phyloP scores from a whole-genome alignment of 2,113 vertebrate species.

The Axis porcinus region DNA sequence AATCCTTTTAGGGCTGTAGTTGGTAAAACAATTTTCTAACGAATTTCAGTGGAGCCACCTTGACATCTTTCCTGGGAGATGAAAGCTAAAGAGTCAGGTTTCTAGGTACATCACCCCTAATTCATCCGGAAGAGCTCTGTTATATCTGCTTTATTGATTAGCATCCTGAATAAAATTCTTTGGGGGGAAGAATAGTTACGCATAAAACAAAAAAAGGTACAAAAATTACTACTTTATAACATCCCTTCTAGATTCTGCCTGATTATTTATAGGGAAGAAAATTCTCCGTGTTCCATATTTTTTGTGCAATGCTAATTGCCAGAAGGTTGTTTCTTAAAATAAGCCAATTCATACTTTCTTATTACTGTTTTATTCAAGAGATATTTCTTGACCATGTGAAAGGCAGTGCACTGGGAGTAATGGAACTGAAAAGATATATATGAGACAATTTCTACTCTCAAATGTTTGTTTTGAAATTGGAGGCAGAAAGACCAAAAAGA shows the following conservation, averaged over 20 bases:
- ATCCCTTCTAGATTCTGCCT: background rate
- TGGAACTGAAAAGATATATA: background rate
- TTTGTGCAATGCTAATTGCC: background rate
- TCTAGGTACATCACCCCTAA: background rate
- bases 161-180: background rate
- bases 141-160: background rate
- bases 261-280: conserved; percentile 5
- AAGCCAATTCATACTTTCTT: background rate
- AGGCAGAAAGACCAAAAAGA: background rate
- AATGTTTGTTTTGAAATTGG: background rate
- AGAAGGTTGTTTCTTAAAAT: background rate
- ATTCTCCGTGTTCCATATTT: background rate
- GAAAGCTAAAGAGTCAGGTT: background rate
- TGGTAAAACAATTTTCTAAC: background rate
- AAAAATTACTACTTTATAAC: background rate
- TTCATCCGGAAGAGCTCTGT: background rate
- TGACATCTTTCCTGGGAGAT: no score
- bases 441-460: background rate
- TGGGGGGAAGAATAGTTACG: background rate
- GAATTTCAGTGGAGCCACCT: background rate
- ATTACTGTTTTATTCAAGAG: background rate
- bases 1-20: background rate
- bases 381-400: background rate
- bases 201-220: background rate
- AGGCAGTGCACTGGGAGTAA: background rate